phyloP scores from a whole-genome alignment of 2,888 invertebrate species.

The Enchytraeus crypticus region DNA sequence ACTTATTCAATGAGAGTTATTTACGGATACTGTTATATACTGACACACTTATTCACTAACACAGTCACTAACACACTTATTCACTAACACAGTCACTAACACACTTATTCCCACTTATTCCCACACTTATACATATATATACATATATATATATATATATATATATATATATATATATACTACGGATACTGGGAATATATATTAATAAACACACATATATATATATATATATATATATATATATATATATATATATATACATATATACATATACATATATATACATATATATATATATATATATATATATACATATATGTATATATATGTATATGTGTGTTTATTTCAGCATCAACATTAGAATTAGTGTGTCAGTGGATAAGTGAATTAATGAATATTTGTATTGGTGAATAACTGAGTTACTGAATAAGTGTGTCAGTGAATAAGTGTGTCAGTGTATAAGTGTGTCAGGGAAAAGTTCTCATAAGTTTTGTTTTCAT shows the following conservation, averaged over 20 bases:
- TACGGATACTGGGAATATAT: not conserved
- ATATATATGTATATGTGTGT: not conserved
- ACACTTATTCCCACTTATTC: not conserved
- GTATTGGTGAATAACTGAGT: not conserved
- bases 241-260: too few relatives aligned
- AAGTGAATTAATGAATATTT: not conserved
- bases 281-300: not conserved
- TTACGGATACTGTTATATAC: too few relatives aligned
- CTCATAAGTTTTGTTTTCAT: too few relatives aligned
- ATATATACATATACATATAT: conserved; percentile 1
- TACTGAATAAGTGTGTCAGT: not conserved
- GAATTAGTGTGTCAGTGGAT: not conserved
- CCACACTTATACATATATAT: not conserved
- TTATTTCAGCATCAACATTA: not conserved
- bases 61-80: not conserved
- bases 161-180: not conserved
- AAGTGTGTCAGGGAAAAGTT: too few relatives aligned
- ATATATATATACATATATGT: not conserved
- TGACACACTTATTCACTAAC: too few relatives aligned
- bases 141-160: not conserved
- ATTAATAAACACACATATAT: not conserved
- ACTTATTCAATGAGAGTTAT: too few relatives aligned
- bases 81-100: not conserved
- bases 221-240: too few relatives aligned
- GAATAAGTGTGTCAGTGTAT: too few relatives aligned